Evolutionary conservation across 2,113 vertebrate genomes (phyloP), one percentile per base, ranked within the genome.

Genomic region (Upupa epops): DNA sequence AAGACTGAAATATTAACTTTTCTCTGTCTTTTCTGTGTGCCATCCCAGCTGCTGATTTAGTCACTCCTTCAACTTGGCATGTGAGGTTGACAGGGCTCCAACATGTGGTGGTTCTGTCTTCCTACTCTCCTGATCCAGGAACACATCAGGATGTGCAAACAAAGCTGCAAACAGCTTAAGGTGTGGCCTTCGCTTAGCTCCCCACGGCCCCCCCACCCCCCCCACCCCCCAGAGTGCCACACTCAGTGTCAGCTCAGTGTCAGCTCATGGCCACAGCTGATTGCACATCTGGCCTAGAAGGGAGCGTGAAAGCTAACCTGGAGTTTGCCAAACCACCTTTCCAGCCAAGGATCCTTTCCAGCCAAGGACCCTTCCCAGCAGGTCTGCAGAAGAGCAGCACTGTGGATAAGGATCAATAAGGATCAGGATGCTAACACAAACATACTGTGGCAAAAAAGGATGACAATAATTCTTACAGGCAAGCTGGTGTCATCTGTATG

Each of bases 111-210:
- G 2, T 37, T 78, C 12, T 72, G 29, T 64, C 79, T 88, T 83
- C 28, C 56, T 69, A 1, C 36, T 51, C 8, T 54, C 8, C 8
- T 1, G 1, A 61, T 49, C 31, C 22, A 40, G 11, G 36, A 85
- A 24, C 51, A 28, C 17, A 54, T 1, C 0, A 0, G 2, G n/a
- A 73, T 32, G 12, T 31, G 48, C 0, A 8, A 72, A 15, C 3
- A 60, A 69, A 72, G 26, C 63, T 31, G 12, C 32, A 58, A 83
- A 75, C 5, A 34, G 25, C 22, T 34, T 17, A 48, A 20, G 5
- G 5, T 36, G n/a, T 11, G 76, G 42, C 26, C 32, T 70, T 51
- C 46, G 29, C 56, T 79, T 21, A 63, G 55, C 36, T 92, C 51
- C n/a, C n/a, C n/a, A n/a, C n/a, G n/a, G n/a, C n/a, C n/a, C n/a